Percentiles rank a stretch among this genome's conserved stretches.
Conservation (phyloP, 2,113 vertebrate genomes). For the Ammodramus savannarum region DNA sequence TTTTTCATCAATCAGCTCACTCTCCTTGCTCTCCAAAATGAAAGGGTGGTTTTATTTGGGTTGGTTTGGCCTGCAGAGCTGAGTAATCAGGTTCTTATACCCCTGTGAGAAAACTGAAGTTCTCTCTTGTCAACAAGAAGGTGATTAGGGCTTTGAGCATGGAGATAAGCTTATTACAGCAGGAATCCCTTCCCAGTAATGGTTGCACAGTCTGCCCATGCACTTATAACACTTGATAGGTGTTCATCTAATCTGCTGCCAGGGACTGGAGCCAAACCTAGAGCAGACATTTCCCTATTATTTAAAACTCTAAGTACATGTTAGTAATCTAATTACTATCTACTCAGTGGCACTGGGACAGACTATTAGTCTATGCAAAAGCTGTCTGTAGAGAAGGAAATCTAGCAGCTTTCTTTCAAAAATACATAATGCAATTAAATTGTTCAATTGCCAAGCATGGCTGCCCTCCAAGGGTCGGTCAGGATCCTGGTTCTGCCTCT, state of each 20-base stretch:
- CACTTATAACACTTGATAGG: not conserved
- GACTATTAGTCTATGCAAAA: not conserved
- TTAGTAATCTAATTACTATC: not conserved
- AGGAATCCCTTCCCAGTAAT: not conserved
- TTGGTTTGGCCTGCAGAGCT: not conserved
- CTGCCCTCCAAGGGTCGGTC: not conserved
- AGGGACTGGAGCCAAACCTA: not conserved
- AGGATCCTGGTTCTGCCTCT: not conserved
- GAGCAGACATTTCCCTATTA: not conserved
- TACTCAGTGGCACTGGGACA: not conserved
- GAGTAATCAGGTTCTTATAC: not conserved
- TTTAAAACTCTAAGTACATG: not conserved
- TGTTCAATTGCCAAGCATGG: not conserved
- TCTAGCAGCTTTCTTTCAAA: not conserved
- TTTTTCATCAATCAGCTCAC: not conserved
- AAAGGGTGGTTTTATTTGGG: not conserved
- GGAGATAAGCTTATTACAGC: not conserved
- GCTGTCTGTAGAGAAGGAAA: not conserved
- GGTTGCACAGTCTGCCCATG: not conserved
- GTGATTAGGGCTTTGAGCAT: not conserved
- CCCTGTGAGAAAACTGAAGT: not conserved
- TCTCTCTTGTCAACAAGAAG: not conserved
- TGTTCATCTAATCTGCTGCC: not conserved
- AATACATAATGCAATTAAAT: not conserved
- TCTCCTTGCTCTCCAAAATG: not conserved